Evolutionary conservation across 2,888 invertebrate species (phyloP), one percentile per base, ranked within the genome.

Genomic region (Anaspis maculata): DNA sequence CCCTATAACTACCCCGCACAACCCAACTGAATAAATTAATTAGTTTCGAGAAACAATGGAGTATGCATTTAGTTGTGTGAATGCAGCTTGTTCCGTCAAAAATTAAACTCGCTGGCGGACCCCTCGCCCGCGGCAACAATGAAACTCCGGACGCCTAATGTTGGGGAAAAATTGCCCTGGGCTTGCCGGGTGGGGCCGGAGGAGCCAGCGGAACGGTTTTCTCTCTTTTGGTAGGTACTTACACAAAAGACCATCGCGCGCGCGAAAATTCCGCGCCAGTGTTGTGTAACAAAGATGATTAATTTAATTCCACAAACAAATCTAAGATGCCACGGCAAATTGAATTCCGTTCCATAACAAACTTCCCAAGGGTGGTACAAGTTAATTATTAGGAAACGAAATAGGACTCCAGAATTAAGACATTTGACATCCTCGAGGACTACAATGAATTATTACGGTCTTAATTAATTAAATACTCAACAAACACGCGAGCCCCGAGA

Each of bases 341-440:
- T 46, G 42, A 45, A 49, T 47, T 49, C 42, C 42, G 41, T 41
- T 39, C 39, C 43, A 37, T 42, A 44, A 44, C 46, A 40, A 41
- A 43, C 40, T 46, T 50, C 46, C 45, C 41, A 39, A 40, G 48
- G 53, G n/a, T n/a, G n/a, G 51, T 56, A 56, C 57, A 51, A 53
- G 51, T 59, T 59, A 59, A 59, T 59, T 57, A 57, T 57, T 53
- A 50, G 46, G 51, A 48, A 56, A 56, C 54, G 52, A 52, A 51
- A 54, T 49, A 50, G 49, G 46, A 49, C 45, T 48, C 47, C 45
- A 46, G 52, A 57, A 58, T 57, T 57, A 59, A 58, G 59, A 57
- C 56, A 52, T 57, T 59, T 56, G 56, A 57, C 58, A 57, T 57
- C 49, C 48, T 50, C 49, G 52, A 56, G 56, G 49, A 56, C 54